Base-by-base conservation (phyloP, 2,113 vertebrate genomes). In the Chrysemys picta region DNA sequence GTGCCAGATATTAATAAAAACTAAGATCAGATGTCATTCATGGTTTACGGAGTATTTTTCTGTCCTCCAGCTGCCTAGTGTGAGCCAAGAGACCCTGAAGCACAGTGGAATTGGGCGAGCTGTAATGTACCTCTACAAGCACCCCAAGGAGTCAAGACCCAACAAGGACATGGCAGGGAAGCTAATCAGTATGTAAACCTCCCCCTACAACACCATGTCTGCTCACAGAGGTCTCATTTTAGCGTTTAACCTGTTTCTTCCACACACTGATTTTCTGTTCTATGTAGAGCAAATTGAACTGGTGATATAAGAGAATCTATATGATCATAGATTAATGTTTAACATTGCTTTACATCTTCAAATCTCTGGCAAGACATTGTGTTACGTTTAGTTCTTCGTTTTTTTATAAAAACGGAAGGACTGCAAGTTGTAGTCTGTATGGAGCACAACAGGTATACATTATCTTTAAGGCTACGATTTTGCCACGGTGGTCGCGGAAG, bases 71-170 rank as follows among this genome's bases (percentile, higher is more conserved):
- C 98, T 99, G 45, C 99, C 99, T 97, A 99, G 99, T 24, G 99
- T 99, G 89, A 99, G 99, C 87, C 99, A 99, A 93, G 99, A 99
- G 98, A 99, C 99, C 0, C 98, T 99, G 98, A 99, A 99, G 95
- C 99, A 99, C 97, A 99, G 99, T 38, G 99, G 99, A 24, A 99
- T 99, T 89, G 99, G 99, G 1, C 98, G 99, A 80, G 98, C 99
- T 94, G 99, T 99, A 96, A 99, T 99, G 99, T 99, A 99, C 95
- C 99, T 99, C 12, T 99, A 99, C 98, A 99, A 99, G 96, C 99
- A 99, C 89, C 99, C 99, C 90, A 99, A 99, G 98, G 99, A 99
- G 87, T 99, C 99, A 0, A 98, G 99, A 4, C 90, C 98, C 3
- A 99, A 99, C 99, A 99, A 99, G 93, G 99, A 99, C 96, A 99